Evolutionary conservation across 1,140 invertebrate species (phyloP), one percentile per base, ranked within the genome.

Genomic region (Drosophila littoralis): DNA sequence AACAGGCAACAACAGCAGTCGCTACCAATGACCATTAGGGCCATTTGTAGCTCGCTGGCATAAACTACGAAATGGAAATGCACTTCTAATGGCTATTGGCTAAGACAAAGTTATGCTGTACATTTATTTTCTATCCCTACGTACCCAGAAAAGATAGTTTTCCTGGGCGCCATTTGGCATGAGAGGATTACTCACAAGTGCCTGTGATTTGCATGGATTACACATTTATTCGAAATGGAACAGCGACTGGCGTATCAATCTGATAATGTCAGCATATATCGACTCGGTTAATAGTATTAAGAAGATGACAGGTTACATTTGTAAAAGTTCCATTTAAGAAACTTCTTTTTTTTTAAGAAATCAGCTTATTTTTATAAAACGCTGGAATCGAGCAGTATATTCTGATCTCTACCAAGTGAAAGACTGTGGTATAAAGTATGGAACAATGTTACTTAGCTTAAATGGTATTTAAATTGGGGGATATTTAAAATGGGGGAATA

Each of bases 21-120:
- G 54, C 50, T 71, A 70, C 76, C 78, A 78, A 85, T 75, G 72
- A 79, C 63, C 78, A 86, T 83, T 88, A 77, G 46, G 61, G 69
- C 59, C 63, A 72, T 55, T 71, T 75, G 51, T 40, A 45, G 13
- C 7, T 9, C n/a, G 10, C 8, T 64, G 38, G 35, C 28, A 48
- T 64, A 77, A 60, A 64, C 52, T 68, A 69, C 64, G 77, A 84
- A 28, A 67, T 84, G 75, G 66, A 77, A 85, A 82, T 86, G 82
- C 82, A 75, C 71, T 81, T 79, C 83, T 79, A 79, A 79, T 88
- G 76, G 79, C 68, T 74, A 83, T 82, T 88, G 64, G 63, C 73
- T 68, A 75, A 81, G 82, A 79, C 83, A 82, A 86, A 88, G 79
- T 88, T 86, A 79, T 85, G 75, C 64, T 73, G 38, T 81, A 75